These are phyloP conservation scores for Lethenteron reissneri DNA, from an alignment of 2,113 vertebrate species.

Conservation along the genomic window DNA sequence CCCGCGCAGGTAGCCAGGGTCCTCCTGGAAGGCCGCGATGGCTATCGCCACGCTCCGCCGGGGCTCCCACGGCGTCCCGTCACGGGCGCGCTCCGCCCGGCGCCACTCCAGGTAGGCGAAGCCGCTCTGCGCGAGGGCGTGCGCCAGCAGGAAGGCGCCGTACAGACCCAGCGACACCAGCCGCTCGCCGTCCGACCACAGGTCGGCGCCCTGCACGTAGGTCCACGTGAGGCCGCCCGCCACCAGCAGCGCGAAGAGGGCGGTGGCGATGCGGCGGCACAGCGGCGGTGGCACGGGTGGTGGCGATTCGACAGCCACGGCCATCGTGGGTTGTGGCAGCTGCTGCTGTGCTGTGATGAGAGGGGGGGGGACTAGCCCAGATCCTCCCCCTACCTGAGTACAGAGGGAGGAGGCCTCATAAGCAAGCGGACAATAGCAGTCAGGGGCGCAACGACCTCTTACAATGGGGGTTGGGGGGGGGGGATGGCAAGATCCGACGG, in stretches of 20 bases:
- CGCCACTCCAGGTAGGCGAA: conserved; percentile 52
- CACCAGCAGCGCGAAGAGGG: conserved; percentile 41
- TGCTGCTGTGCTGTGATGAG: too few relatives aligned
- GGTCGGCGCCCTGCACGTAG: conserved; percentile 33
- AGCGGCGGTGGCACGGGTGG: neutral
- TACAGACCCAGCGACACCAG: conserved; percentile 61
- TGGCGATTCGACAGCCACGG: too few relatives aligned
- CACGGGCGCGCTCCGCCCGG: conserved; percentile 15
- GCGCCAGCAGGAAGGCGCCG: conserved; percentile 39
- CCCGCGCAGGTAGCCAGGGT: conserved; percentile 43
- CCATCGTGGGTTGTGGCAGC: too few relatives aligned
- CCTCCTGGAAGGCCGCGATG: conserved; percentile 60
- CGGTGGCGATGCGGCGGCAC: conserved; percentile 25
- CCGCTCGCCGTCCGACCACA: conserved; percentile 26
- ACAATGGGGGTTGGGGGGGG: too few relatives aligned
- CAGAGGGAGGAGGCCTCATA: too few relatives aligned
- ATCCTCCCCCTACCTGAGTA: too few relatives aligned
- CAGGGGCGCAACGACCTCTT: too few relatives aligned
- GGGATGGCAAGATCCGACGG: too few relatives aligned
- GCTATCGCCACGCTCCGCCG: conserved; percentile 49
- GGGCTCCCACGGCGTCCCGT: conserved; percentile 16
- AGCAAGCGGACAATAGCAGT: too few relatives aligned
- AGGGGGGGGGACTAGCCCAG: too few relatives aligned
- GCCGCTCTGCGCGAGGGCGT: conserved; percentile 45
- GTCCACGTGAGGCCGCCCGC: conserved; percentile 42